Base-by-base conservation (phyloP, 2,113 vertebrate genomes). In the Austrofundulus limnaeus region DNA sequence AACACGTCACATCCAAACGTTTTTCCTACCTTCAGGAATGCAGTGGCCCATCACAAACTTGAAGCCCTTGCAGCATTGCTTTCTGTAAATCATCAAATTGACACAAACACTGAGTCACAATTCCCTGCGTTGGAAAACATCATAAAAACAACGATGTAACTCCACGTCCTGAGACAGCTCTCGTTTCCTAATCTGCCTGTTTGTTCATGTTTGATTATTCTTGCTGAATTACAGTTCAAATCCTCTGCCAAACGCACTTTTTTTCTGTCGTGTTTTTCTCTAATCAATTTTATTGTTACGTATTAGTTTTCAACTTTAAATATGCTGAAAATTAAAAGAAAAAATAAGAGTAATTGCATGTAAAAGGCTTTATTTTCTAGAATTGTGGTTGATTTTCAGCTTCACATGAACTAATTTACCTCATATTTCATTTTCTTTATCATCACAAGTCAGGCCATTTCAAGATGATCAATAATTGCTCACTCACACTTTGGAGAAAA, bases 11-110 rank as follows among this genome's bases (percentile, higher is more conserved):
- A 58, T 72, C 43, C 42, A 66, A 65, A 78, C 17, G 4, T 46
- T 51, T 78, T 52, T 89, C 92, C 47, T 95, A 99, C 96, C 96
- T 96, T 98, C 96, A 78, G 97, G 96, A 84, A 99, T 97, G 87
- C 97, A 99, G 63, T 98, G 96, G 86, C 97, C 97, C 86, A 97
- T 90, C 77, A 99, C 95, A 92, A 97, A 98, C 84, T 97, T 99
- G 90, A 96, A 99, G 66, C 96, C 96, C 60, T 92, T 94, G 90
- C 97, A 99, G 90, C 97, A 99, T 78, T 95, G 96, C 91, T 95
- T 98, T 91, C 96, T 99, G 92, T 68, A 92, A 95, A 86, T 91
- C 75, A 87, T 46, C 1, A 77, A 89, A 89, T 19, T 5, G 28
- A 78, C 9, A 60, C 11, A 13, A 13, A 60, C 23, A 23, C 11